Conservation (phyloP, 1,140 invertebrate species). For the Cotesia vestalis region DNA sequence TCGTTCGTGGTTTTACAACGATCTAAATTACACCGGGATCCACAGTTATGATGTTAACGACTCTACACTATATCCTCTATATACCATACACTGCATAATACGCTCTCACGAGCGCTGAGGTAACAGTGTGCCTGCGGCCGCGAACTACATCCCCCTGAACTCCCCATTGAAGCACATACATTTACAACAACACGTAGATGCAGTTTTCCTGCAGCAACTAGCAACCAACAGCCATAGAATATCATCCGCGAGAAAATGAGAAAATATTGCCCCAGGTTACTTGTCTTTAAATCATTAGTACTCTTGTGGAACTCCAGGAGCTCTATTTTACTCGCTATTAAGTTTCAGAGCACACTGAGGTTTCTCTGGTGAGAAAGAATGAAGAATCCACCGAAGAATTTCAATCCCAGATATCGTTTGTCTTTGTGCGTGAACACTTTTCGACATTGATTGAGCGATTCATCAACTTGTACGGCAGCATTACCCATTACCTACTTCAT, state of each 20-base stretch:
- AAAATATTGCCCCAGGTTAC: conserved; percentile 14
- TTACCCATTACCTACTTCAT: background rate
- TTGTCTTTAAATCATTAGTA: conserved; percentile 17
- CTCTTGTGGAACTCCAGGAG: background rate
- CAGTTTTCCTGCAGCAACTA: background rate
- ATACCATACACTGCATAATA: background rate
- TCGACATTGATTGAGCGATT: conserved; percentile 22
- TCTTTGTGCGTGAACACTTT: background rate
- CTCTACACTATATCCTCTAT: background rate
- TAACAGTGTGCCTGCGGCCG: background rate
- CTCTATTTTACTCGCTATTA: too few species aligned
- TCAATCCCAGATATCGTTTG: conserved; percentile 20
- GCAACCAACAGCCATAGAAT: background rate
- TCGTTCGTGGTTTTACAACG: conserved; percentile 56
- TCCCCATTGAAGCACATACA: background rate
- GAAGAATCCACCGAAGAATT: conserved; percentile 17
- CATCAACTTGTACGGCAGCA: background rate
- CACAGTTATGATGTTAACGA: conserved; percentile 60
- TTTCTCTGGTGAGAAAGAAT: background rate
- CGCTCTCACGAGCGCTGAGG: too few species aligned
- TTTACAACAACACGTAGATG: background rate
- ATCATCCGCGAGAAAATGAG: conserved; percentile 26
- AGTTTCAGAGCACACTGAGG: background rate
- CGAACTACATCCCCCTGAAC: background rate
- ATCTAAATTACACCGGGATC: conserved; percentile 57